Base-by-base conservation (phyloP, 2,113 vertebrate genomes). In the Channa argus region DNA sequence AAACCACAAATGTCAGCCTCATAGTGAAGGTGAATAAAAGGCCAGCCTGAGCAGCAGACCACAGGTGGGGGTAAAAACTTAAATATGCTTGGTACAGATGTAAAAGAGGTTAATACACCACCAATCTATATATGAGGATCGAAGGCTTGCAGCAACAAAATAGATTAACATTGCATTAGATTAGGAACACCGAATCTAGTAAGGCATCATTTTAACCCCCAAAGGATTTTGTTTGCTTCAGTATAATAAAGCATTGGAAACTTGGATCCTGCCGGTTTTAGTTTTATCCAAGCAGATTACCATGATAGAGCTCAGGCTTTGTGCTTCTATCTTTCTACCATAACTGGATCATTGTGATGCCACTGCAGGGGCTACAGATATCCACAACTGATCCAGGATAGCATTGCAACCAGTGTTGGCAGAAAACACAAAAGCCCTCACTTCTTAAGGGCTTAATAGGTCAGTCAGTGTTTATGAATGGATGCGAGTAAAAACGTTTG, bases 231-330 rank as follows among this genome's bases (percentile, higher is more conserved):
- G 55, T 71, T 70, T 56, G 43, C 45, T 39, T 64, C 5, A 66
- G 55, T 66, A 59, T 14, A 15, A 56, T 36, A 50, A 6, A 47
- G n/a, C 50, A 55, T 60, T 74, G 41, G 8, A 61, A 72, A 64
- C 15, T 44, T 54, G 14, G 15, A 60, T 52, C 10, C 58, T 52
- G 59, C 45, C 38, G 24, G 38, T 46, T 10, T 71, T 66, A 45
- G 8, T 24, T 71, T 64, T 55, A 79, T 69, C 54, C 12, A 45
- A 49, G 54, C 39, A 71, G 76, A 74, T 74, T 59, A 63, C 45
- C 13, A 63, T 51, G 38, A 56, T n/a, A 38, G 66, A 81, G 44
- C 78, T 53, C 4, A 49, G 38, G 60, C 69, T 71, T 55, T 53
- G 44, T 49, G 36, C 38, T 37, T 15, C 44, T 63, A 52, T 74